A percentile compares a stretch with the other conserved stretches of the same genome.
Conservation (phyloP, 2,888 invertebrate genomes). For the Idaea dimidiata region DNA sequence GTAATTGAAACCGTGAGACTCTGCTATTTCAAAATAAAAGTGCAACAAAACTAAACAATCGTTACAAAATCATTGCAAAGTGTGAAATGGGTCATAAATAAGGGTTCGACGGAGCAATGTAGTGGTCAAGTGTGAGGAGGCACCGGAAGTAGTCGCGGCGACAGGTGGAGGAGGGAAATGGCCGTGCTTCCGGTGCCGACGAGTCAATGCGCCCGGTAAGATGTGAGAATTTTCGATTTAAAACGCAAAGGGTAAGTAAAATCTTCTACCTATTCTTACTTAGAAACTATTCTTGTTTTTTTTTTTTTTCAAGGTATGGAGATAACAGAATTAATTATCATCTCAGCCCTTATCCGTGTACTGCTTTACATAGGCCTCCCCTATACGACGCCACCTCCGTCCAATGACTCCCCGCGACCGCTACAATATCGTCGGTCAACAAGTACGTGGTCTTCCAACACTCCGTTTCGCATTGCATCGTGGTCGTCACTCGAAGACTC, state of each 20-base stretch:
- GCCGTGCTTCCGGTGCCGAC: constrained; percentile 55
- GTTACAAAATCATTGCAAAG: constrained; percentile 13
- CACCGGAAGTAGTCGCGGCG: constrained; percentile 62
- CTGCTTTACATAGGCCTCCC: too few relatives aligned
- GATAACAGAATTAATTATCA: too few relatives aligned
- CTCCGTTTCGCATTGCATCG: too few relatives aligned
- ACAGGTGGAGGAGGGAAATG: constrained; percentile 72
- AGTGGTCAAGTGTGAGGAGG: constrained; percentile 49
- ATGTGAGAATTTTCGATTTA: constrained; percentile 22
- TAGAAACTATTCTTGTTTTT: too few relatives aligned
- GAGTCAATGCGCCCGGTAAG: constrained; percentile 20
- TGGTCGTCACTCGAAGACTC: too few relatives aligned
- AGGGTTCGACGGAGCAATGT: constrained; percentile 24
- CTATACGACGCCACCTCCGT: too few relatives aligned
- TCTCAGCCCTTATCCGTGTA: too few relatives aligned
- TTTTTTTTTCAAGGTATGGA: too few relatives aligned
- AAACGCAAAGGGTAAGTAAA: not conserved
- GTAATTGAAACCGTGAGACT: too few relatives aligned
- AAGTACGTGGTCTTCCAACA: too few relatives aligned
- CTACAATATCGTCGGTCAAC: too few relatives aligned
- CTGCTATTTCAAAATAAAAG: not conserved
- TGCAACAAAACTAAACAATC: not conserved
- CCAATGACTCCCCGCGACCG: too few relatives aligned
- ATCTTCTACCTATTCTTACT: not conserved
- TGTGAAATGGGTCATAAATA: constrained; percentile 15